Evolutionary conservation across 2,888 invertebrate genomes (phyloP).

Genomic region (Therioaphis trifolii): DNA sequence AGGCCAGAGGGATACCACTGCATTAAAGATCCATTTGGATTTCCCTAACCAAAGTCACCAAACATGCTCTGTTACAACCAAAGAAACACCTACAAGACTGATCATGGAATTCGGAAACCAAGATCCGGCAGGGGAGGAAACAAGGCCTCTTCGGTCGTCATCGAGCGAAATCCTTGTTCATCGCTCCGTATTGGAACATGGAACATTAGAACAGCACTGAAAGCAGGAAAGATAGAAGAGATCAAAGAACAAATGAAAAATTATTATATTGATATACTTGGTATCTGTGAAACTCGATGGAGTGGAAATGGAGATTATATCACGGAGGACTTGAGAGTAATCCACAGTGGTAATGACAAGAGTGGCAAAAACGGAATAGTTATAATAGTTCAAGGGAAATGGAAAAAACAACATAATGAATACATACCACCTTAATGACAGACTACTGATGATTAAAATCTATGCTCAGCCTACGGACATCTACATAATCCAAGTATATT

Average conservation of each 20-base stretch:
- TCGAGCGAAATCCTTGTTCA: constrained; percentile 41
- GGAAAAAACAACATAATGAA: neutral
- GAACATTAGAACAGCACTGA: constrained; percentile 16
- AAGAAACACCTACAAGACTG: constrained; percentile 27
- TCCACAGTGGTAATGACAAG: constrained; percentile 6
- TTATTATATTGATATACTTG: constrained; percentile 20
- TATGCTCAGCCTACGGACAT: neutral
- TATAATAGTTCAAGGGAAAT: constrained; percentile 5
- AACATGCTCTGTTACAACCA: neutral
- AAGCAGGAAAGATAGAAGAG: neutral
- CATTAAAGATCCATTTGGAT: constrained; percentile 33
- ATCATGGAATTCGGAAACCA: constrained; percentile 52
- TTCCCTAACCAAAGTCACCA: constrained; percentile 25
- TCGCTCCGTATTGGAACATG: neutral
- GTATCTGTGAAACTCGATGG: constrained; percentile 47
- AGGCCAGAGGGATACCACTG: no score
- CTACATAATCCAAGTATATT: constrained; percentile 47
- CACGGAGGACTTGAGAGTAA: constrained; percentile 2
- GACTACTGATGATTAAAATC: constrained; percentile 41
- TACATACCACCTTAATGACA: constrained; percentile 2
- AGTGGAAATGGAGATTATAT: neutral
- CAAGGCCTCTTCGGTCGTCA: constrained; percentile 46
- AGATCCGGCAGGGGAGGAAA: constrained; percentile 49
- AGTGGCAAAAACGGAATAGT: constrained; percentile 4
- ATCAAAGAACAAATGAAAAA: constrained; percentile 24